These are phyloP conservation scores for Baryphthengus martii DNA, from an alignment of 2,113 vertebrate species.

Conservation along the genomic window DNA sequence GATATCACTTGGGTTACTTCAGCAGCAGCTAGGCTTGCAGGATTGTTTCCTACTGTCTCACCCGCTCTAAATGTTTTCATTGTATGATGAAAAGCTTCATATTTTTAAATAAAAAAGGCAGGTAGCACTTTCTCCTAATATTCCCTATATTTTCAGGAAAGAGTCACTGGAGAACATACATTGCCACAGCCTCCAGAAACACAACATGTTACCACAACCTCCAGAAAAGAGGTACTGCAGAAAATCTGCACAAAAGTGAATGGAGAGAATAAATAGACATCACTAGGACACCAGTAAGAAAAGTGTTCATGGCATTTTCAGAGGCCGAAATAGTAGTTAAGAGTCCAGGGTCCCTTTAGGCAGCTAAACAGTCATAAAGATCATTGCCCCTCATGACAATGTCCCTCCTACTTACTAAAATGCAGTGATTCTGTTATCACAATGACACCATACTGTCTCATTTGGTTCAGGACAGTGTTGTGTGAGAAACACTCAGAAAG, in stretches of 20 bases:
- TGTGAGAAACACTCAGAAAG: not conserved
- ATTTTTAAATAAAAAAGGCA: too few relatives aligned
- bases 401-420: not conserved
- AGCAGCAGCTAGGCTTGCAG: not conserved
- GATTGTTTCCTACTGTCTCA: not conserved
- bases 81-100: not conserved
- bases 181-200: not conserved
- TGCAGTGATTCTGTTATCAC: not conserved
- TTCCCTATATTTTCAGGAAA: not conserved
- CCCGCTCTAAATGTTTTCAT: not conserved
- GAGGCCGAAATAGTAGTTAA: not conserved
- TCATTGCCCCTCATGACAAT: not conserved
- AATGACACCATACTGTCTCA: not conserved
- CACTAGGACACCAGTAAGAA: not conserved
- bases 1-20: not conserved
- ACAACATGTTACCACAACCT: not conserved
- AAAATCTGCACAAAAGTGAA: not conserved
- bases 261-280: not conserved
- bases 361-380: not conserved
- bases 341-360: not conserved
- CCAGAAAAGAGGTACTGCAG: not conserved
- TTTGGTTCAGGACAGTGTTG: not conserved
- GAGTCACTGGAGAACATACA: not conserved
- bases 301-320: not conserved
- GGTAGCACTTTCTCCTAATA: not conserved